These are phyloP conservation scores for Nothobranchius furzeri DNA, from an alignment of 2,113 vertebrate genomes.

Conservation along the genomic window DNA sequence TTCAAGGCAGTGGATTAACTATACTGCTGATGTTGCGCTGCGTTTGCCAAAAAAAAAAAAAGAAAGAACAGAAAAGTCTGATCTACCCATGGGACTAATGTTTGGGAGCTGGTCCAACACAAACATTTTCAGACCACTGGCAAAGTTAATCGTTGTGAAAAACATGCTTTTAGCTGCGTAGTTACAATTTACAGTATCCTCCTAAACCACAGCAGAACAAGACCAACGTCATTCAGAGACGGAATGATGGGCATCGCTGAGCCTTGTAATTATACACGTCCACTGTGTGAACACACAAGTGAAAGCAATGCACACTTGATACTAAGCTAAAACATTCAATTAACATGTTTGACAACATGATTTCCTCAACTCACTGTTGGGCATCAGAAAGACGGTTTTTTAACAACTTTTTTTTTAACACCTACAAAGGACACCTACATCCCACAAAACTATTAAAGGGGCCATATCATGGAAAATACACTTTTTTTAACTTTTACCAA, in stretches of 20 bases:
- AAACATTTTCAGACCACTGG: constrained; percentile 22
- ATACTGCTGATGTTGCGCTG: neutral
- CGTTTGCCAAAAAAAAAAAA: constrained; percentile 19
- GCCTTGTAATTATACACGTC: neutral
- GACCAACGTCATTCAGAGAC: constrained; percentile 2
- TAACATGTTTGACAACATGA: no score
- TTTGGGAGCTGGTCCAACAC: constrained; percentile 29
- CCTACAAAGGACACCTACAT: no score
- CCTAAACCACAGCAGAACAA: constrained; percentile 4
- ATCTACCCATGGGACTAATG: constrained; percentile 30
- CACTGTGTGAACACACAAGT: constrained; percentile 9
- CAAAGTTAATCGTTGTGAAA: constrained; percentile 31
- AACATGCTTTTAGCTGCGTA: constrained; percentile 1
- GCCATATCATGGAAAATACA: no score
- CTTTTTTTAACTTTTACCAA: no score
- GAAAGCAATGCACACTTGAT: neutral
- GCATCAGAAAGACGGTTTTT: no score
- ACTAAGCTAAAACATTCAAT: no score
- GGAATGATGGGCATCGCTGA: constrained; percentile 23
- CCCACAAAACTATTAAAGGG: no score
- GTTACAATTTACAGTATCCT: constrained; percentile 9
- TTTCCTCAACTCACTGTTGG: no score
- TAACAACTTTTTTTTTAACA: no score
- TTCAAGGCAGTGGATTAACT: constrained; percentile 1
- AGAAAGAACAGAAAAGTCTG: neutral